Evolutionary conservation across 2,797 vertebrate genomes (phyloP).

Genomic region (Halcyon leucocephala): DNA sequence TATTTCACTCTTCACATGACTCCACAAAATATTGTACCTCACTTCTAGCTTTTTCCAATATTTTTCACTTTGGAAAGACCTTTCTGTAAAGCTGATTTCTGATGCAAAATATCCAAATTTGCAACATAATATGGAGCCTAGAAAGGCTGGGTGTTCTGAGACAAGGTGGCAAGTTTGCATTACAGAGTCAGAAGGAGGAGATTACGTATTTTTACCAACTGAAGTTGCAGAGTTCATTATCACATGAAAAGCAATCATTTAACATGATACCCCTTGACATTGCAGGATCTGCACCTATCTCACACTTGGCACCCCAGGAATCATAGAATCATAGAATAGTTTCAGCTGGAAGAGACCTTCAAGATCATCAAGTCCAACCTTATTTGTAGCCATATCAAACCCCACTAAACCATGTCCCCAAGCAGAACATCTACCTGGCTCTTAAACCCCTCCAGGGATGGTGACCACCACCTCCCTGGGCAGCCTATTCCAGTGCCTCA

Average conservation of each 20-base stretch:
- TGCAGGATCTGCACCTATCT: background rate
- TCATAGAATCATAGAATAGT: no score
- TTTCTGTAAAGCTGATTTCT: background rate
- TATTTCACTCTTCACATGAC: background rate
- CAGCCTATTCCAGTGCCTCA: no score
- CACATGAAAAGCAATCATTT: background rate
- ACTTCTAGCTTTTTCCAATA: background rate
- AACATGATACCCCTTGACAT: background rate
- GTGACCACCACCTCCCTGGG: no score
- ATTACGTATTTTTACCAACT: background rate
- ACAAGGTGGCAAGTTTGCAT: background rate
- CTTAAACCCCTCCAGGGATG: no score
- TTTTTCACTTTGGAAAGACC: background rate
- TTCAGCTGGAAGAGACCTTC: no score
- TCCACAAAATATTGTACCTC: background rate
- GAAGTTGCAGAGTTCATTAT: background rate
- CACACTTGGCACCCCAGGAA: background rate
- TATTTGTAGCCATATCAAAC: no score
- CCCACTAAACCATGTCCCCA: no score
- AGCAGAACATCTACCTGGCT: no score
- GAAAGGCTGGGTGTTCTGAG: background rate
- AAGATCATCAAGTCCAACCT: no score
- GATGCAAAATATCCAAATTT: background rate
- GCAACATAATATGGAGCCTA: background rate
- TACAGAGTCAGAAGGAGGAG: background rate